Percentiles rank a stretch among this genome's conserved stretches.
phyloP scores from a whole-genome alignment of 2,797 vertebrate species.

The Chaenodraco wilsoni region DNA sequence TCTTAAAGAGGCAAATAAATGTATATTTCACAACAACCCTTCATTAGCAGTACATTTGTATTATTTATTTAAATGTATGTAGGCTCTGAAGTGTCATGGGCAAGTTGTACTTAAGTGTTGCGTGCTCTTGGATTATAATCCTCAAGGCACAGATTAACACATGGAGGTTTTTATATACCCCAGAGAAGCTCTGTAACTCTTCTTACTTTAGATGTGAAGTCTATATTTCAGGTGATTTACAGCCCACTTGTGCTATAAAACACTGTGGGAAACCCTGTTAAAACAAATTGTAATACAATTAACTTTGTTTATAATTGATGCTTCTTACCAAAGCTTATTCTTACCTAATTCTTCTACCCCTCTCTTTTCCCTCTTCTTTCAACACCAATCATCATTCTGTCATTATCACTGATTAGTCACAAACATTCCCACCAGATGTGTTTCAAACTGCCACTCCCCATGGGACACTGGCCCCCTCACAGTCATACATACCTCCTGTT shows the following conservation, averaged over 20 bases:
- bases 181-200: neutral
- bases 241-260: constrained; percentile 16
- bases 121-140: too few relatives aligned
- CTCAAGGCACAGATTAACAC: too few relatives aligned
- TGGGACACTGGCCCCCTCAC: constrained; percentile 73
- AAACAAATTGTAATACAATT: constrained; percentile 55
- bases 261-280: constrained; percentile 64
- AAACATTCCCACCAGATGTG: constrained; percentile 81
- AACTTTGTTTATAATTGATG: constrained; percentile 75
- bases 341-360: constrained; percentile 78
- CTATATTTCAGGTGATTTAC: neutral
- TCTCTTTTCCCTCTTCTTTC: constrained; percentile 69
- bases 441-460: constrained; percentile 77
- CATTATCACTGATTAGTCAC: constrained; percentile 72
- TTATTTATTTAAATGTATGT: too few relatives aligned
- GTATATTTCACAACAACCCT: too few relatives aligned
- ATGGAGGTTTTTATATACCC: too few relatives aligned
- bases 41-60: too few relatives aligned
- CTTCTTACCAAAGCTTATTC: constrained; percentile 76
- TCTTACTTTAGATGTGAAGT: neutral
- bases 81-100: too few relatives aligned
- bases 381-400: constrained; percentile 66
- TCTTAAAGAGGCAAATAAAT: too few relatives aligned
- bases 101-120: too few relatives aligned
- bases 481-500: constrained; percentile 79